Conservation (phyloP, 2,888 invertebrate species). For the Drosophila anomalata region DNA sequence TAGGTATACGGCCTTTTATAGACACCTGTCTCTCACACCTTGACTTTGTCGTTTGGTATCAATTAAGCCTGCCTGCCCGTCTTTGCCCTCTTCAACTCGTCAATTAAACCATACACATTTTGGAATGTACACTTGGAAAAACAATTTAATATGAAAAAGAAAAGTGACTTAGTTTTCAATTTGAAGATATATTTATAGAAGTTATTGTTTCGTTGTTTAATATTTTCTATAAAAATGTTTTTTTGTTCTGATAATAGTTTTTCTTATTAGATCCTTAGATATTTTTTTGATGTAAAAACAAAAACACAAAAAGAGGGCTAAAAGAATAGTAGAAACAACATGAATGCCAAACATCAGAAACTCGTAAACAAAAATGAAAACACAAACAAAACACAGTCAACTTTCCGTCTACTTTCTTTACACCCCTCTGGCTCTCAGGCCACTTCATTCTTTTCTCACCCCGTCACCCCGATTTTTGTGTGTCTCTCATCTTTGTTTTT, state of each 20-base stretch:
- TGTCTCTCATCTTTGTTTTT: conserved; percentile 41
- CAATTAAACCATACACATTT: conserved; percentile 57
- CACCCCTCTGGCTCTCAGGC: not conserved
- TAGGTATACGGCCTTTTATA: conserved; percentile 21
- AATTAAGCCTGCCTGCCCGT: conserved; percentile 36
- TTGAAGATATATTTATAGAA: not conserved
- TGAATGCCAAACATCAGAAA: conserved; percentile 40
- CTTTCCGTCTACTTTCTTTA: conserved; percentile 17
- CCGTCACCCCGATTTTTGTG: conserved; percentile 4
- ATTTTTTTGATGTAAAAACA: not conserved
- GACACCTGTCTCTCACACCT: conserved; percentile 40
- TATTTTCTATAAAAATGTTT: no score
- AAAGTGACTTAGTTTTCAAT: no score
- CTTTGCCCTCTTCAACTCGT: conserved; percentile 71
- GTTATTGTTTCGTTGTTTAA: no score
- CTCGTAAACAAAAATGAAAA: conserved; percentile 55
- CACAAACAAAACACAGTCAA: conserved; percentile 29
- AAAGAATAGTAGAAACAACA: conserved; percentile 42
- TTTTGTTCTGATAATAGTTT: no score
- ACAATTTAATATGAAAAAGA: no score
- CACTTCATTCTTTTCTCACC: not conserved
- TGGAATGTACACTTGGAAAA: not conserved
- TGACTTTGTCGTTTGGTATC: conserved; percentile 31
- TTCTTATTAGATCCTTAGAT: not conserved
- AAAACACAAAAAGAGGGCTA: conserved; percentile 14